phyloP scores from a whole-genome alignment of 1,140 invertebrate species.

The Nymphalis io region DNA sequence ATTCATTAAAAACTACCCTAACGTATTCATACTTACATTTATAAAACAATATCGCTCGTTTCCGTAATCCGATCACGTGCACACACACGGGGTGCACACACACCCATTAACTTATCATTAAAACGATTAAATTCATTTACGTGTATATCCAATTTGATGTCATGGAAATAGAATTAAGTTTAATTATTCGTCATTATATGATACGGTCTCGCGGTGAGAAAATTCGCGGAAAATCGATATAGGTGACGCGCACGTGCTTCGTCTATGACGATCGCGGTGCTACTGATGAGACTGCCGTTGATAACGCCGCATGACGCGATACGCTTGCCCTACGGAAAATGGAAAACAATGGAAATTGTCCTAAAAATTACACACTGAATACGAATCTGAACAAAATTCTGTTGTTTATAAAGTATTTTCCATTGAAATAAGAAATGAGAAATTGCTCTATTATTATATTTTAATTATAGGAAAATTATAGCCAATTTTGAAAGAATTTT shows the following conservation, averaged over 20 bases:
- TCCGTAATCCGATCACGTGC: slow-evolving; percentile 66
- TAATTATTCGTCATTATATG: slow-evolving; percentile 16
- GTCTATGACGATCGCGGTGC: slow-evolving; percentile 47
- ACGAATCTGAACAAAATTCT: neutral
- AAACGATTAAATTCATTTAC: slow-evolving; percentile 40
- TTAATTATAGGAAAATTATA: neutral
- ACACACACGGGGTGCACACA: slow-evolving; percentile 45
- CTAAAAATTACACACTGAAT: slow-evolving; percentile 11
- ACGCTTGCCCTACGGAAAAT: slow-evolving; percentile 54
- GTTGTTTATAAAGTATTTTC: neutral
- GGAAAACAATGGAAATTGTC: slow-evolving; percentile 69
- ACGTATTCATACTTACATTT: slow-evolving; percentile 54
- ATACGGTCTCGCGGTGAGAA: slow-evolving; percentile 29
- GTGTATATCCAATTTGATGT: slow-evolving; percentile 14
- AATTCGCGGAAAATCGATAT: slow-evolving; percentile 55
- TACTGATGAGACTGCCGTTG: slow-evolving; percentile 62
- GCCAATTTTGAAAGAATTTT: neutral
- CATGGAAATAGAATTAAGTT: slow-evolving; percentile 17
- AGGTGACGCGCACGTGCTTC: slow-evolving; percentile 50
- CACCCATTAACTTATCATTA: slow-evolving; percentile 62
- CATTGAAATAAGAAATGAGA: too few relatives aligned
- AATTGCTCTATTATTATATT: neutral
- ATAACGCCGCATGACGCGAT: slow-evolving; percentile 64
- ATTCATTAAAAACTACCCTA: slow-evolving; percentile 15
- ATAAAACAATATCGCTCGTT: slow-evolving; percentile 52